These are phyloP conservation scores for Ips typographus DNA, from an alignment of 1,140 invertebrate species.

Conservation along the genomic window DNA sequence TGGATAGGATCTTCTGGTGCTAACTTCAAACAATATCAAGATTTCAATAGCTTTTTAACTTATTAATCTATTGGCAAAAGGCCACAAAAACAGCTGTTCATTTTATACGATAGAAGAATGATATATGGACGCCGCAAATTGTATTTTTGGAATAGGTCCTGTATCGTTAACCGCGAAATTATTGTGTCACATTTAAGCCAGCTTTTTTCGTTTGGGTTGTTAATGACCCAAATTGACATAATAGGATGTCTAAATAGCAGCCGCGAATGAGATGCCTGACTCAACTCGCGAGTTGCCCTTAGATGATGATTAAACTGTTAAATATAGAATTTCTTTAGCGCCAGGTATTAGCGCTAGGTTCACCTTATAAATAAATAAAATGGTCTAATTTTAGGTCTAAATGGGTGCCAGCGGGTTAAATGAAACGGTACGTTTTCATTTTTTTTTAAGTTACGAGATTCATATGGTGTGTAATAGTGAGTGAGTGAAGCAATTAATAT, in stretches of 20 bases:
- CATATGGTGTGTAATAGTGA: too few species aligned
- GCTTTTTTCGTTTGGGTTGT: neutral
- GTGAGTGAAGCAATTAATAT: neutral
- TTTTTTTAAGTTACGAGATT: too few species aligned
- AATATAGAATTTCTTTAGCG: too few species aligned
- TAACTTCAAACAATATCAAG: slow-evolving; percentile 28
- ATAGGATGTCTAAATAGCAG: too few species aligned
- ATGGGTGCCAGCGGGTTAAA: too few species aligned
- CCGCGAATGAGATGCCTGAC: too few species aligned
- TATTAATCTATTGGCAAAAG: slow-evolving; percentile 34
- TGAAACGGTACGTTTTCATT: too few species aligned
- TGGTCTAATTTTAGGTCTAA: too few species aligned
- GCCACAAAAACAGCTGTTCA: slow-evolving; percentile 42
- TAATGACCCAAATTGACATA: neutral
- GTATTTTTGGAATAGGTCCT: slow-evolving; percentile 31
- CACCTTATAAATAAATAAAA: too few species aligned
- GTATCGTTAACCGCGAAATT: neutral
- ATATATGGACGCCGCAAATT: slow-evolving; percentile 19
- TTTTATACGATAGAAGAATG: slow-evolving; percentile 39
- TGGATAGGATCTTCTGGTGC: slow-evolving; percentile 16
- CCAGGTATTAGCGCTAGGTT: too few species aligned
- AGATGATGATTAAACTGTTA: too few species aligned
- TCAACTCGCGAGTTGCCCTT: too few species aligned
- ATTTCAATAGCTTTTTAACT: slow-evolving; percentile 29
- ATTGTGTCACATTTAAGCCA: neutral